phyloP scores from a whole-genome alignment of 2,113 vertebrate genomes.

The Tupaia chinensis region DNA sequence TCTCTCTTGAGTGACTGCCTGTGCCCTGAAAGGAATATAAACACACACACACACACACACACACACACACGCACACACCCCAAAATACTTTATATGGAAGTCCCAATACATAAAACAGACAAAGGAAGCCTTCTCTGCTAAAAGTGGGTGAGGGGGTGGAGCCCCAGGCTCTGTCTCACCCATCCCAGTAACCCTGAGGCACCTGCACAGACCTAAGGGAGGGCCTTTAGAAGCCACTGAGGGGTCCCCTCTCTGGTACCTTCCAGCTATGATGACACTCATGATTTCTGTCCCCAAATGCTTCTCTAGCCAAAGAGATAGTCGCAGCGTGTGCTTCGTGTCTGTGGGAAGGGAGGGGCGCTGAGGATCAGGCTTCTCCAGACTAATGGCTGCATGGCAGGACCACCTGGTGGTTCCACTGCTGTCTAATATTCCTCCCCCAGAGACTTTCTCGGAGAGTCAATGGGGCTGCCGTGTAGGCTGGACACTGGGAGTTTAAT shows the following conservation, averaged over 20 bases:
- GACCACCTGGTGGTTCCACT: not conserved
- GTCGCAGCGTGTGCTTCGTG: fast-evolving
- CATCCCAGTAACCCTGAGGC: not conserved
- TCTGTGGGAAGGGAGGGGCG: not conserved
- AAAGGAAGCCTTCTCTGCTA: not conserved
- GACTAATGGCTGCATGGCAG: too few species aligned
- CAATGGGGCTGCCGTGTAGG: not conserved
- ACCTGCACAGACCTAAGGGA: not conserved
- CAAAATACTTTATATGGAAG: not conserved
- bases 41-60: too few species aligned
- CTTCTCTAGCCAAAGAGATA: not conserved
- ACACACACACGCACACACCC: too few species aligned
- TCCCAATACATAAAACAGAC: not conserved
- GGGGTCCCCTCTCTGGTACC: not conserved
- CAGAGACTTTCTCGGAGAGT: not conserved
- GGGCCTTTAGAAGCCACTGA: not conserved
- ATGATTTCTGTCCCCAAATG: not conserved
- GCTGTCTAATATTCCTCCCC: not conserved
- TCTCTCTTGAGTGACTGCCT: too few species aligned
- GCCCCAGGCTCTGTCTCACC: not conserved
- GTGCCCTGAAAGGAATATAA: too few species aligned
- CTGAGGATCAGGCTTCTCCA: not conserved
- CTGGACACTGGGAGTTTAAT: not conserved
- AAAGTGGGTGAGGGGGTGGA: not conserved
- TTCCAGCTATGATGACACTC: not conserved